A percentile compares a stretch with the other conserved stretches of the same genome.
These are phyloP conservation scores for Hyphantria cunea DNA, from an alignment of 1,140 invertebrate genomes.

Conservation along the genomic window DNA sequence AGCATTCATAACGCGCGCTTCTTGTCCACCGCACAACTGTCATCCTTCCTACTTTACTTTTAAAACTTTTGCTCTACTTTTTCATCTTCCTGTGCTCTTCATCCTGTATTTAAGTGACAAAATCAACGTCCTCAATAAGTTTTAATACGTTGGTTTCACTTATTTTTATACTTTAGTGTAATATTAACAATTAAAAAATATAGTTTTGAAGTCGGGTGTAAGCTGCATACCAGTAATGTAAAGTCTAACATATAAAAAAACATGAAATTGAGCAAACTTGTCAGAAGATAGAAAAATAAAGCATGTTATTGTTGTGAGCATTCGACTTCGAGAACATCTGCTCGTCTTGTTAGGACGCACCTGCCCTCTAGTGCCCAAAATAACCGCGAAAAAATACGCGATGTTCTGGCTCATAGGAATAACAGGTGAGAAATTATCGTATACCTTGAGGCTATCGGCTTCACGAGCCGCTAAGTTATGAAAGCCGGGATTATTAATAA, in stretches of 20 bases:
- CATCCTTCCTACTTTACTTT: constrained; percentile 41
- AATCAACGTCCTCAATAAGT: too few relatives aligned
- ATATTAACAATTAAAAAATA: not conserved
- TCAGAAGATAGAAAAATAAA: constrained; percentile 25
- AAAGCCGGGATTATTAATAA: too few relatives aligned
- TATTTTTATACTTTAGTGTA: too few relatives aligned
- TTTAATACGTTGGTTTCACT: too few relatives aligned
- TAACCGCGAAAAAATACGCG: constrained; percentile 46
- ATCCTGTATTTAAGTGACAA: not conserved
- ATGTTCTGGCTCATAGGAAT: constrained; percentile 17
- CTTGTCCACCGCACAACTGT: constrained; percentile 40
- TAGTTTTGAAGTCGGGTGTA: not conserved
- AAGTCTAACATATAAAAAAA: too few relatives aligned
- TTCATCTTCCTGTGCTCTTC: constrained; percentile 24
- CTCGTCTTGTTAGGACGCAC: constrained; percentile 42
- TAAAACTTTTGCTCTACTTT: constrained; percentile 4
- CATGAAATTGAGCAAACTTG: too few relatives aligned
- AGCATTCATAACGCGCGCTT: constrained; percentile 23
- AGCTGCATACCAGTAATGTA: not conserved
- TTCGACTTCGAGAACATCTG: constrained; percentile 45
- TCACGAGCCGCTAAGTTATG: too few relatives aligned
- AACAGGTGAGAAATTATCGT: constrained; percentile 42
- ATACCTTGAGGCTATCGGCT: not conserved
- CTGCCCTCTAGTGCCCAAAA: constrained; percentile 47
- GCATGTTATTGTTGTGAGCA: constrained; percentile 18